phyloP scores from a whole-genome alignment of 2,113 vertebrate species.

The Polypterus bichir region DNA sequence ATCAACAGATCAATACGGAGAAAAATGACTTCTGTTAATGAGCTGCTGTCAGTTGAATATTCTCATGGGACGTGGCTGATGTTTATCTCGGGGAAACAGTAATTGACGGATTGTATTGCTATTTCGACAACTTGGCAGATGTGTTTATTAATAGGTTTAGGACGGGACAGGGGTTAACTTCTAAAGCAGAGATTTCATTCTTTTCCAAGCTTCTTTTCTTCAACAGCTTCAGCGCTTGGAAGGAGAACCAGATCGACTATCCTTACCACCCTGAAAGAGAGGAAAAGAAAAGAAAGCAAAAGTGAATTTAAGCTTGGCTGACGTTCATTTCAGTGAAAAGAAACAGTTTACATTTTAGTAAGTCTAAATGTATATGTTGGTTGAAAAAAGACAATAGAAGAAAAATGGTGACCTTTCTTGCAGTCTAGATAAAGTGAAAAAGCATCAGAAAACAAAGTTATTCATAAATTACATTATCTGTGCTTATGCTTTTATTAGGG shows the following conservation, averaged over 20 bases:
- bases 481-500: too few relatives aligned
- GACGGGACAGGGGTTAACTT: conserved; percentile 30
- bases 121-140: conserved; percentile 27
- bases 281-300: conserved; percentile 22
- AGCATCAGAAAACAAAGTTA: too few relatives aligned
- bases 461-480: too few relatives aligned
- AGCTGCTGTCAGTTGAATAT: not conserved
- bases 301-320: not conserved
- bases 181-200: conserved; percentile 36
- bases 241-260: conserved; percentile 76
- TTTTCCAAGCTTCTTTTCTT: conserved; percentile 18
- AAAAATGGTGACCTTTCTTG: too few relatives aligned
- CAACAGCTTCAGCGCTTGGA: conserved; percentile 69
- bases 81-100: conserved; percentile 20
- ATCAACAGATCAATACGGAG: too few relatives aligned
- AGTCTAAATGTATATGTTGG: too few relatives aligned
- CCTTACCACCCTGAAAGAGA: conserved; percentile 58
- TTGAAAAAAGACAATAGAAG: too few relatives aligned
- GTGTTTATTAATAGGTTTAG: conserved; percentile 33
- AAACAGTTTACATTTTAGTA: not conserved
- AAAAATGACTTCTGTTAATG: too few relatives aligned
- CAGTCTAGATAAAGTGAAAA: too few relatives aligned
- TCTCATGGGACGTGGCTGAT: conserved; percentile 28
- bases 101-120: conserved; percentile 28
- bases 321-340: not conserved